Base-by-base conservation (phyloP, 2,113 vertebrate species). In the Myotis lucifugus region DNA sequence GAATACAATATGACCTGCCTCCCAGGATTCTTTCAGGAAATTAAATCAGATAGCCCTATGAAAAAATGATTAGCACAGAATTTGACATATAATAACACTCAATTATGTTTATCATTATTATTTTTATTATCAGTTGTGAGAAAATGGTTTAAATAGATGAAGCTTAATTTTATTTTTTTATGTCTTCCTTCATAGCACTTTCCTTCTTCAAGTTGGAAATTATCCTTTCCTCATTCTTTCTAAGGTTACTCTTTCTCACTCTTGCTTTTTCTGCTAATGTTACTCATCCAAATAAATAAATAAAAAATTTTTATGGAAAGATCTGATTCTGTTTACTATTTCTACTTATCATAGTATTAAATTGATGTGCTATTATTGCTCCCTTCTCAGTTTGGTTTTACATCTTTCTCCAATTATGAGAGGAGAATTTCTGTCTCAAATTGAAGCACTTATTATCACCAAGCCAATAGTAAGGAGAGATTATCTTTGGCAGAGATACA, bases 301-400 rank as follows among this genome's bases (percentile, higher is more conserved):
- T 32, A 64, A 48, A 82, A 23, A 50, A 14, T 25, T 4, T 37
- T 87, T 84, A 50, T 23, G 27, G 21, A 85, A 90, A 66, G 29
- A 72, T 61, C 59, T 94, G 56, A 81, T 74, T 14, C 8, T 87
- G 15, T 34, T 95, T 87, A 84, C 85, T 90, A 46, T 76, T 84
- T 18, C n/a, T 84, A 15, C 5, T n/a, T 66, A 34, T 14, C n/a
- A 52, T 15, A 2, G 73, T 61, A 15, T 86, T 87, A 76, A 93
- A 42, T 79, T 56, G 42, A 3, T 59, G 8, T 81, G 19, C 54
- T 78, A 5, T 67, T 70, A 66, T 50, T 67, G 66, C 4, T 70
- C 5, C 29, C 17, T 52, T 91, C 79, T 64, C 70, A 50, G 15
- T 19, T 54, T 13, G 9, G 25, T 74, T 94, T 89, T 93, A 67